Conservation (phyloP, 2,888 invertebrate genomes). For the Leptogaster cylindrica region DNA sequence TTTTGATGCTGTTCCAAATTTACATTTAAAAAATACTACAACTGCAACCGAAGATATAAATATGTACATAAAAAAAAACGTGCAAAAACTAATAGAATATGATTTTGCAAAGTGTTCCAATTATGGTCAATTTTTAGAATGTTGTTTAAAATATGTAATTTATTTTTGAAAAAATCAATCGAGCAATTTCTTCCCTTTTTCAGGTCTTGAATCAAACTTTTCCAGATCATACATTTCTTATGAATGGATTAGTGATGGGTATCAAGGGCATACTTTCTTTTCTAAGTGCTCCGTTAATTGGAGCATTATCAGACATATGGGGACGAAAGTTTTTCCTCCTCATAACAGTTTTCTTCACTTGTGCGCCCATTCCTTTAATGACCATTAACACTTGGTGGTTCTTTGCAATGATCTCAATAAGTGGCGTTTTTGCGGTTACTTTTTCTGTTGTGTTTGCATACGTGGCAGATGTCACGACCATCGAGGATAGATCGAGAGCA, state of each 20-base stretch:
- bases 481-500: slow-evolving; percentile 91
- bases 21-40: too few species aligned
- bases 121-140: too few species aligned
- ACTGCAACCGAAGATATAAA: too few species aligned
- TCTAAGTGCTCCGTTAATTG: slow-evolving; percentile 95
- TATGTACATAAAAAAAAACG: too few species aligned
- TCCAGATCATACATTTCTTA: slow-evolving; percentile 97
- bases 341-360: slow-evolving; percentile 98
- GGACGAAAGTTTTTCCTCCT: slow-evolving; percentile 97
- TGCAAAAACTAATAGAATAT: too few species aligned
- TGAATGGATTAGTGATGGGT: slow-evolving; percentile 99
- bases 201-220: slow-evolving; percentile 93
- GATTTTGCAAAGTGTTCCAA: too few species aligned
- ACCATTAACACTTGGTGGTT: slow-evolving; percentile 99
- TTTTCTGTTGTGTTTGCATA: slow-evolving; percentile 99
- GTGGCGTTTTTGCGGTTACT: slow-evolving; percentile 98
- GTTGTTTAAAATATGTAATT: too few species aligned
- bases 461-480: slow-evolving; percentile 98
- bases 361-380: slow-evolving; percentile 98
- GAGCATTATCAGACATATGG: slow-evolving; percentile 97
- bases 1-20: too few species aligned
- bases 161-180: too few species aligned
- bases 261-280: slow-evolving; percentile 98
- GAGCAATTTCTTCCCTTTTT: slow-evolving; percentile 18
- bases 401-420: slow-evolving; percentile 98